These are phyloP conservation scores for sheep (Ovis aries) DNA, from an alignment of 2,113 vertebrate species.

Conservation along the genomic window ARS-UI_Ramb_v3.0 NC_056072.1:41497001-41497500, in stretches of 20 bases:
- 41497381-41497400: not conserved
- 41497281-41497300: not conserved
- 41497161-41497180: not conserved
- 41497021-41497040: not conserved
- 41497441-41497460: not conserved
- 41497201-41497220: not conserved
- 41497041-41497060: not conserved
- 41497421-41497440: not conserved
- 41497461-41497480: fast-evolving
- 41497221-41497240: not conserved
- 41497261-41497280: fast-evolving
- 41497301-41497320: not conserved
- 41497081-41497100: not conserved
- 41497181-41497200: not conserved
- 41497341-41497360: not conserved
- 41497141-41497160: not conserved
- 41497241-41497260: not conserved
- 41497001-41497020: not conserved
- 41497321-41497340: not conserved
- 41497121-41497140: not conserved
- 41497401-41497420: not conserved
- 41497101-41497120: not conserved
- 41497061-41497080: not conserved
- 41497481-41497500: not conserved
- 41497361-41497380: not conserved